Conservation (phyloP, 1,140 invertebrate species). For the Ectropis grisescens region DNA sequence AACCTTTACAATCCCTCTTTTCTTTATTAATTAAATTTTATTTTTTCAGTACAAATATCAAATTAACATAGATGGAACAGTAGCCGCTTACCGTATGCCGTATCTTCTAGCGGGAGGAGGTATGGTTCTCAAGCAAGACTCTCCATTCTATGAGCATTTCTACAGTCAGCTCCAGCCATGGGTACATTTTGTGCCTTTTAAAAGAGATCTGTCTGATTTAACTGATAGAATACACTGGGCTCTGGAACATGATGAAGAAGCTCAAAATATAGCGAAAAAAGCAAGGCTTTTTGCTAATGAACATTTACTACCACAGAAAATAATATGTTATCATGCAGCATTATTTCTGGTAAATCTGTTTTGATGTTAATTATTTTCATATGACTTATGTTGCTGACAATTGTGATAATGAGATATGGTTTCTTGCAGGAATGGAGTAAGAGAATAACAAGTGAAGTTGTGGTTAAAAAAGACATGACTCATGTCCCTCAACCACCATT, state of each 20-base stretch:
- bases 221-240: conserved; percentile 87
- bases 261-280: conserved; percentile 77
- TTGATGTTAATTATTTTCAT: conserved; percentile 1
- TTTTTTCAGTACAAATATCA: conserved; percentile 93
- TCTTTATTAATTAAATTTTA: too few species aligned
- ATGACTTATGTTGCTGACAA: not conserved
- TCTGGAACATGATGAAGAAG: conserved; percentile 81
- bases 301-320: conserved; percentile 86
- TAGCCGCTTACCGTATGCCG: conserved; percentile 95
- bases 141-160: conserved; percentile 95
- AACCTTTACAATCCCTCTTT: too few species aligned
- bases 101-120: conserved; percentile 91
- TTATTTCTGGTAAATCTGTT: conserved; percentile 77
- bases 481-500: conserved; percentile 74
- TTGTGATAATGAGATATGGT: too few species aligned
- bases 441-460: conserved; percentile 73
- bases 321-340: conserved; percentile 91
- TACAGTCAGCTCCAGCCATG: conserved; percentile 83
- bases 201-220: conserved; percentile 85
- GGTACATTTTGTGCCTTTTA: conserved; percentile 89
- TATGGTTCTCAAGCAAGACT: conserved; percentile 93
- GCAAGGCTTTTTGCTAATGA: conserved; percentile 82
- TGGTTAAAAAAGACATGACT: conserved; percentile 81
- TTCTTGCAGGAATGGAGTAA: conserved; percentile 78
- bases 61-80: conserved; percentile 95